Conservation (phyloP, 2,888 invertebrate genomes). For the Trimorus sp. region DNA sequence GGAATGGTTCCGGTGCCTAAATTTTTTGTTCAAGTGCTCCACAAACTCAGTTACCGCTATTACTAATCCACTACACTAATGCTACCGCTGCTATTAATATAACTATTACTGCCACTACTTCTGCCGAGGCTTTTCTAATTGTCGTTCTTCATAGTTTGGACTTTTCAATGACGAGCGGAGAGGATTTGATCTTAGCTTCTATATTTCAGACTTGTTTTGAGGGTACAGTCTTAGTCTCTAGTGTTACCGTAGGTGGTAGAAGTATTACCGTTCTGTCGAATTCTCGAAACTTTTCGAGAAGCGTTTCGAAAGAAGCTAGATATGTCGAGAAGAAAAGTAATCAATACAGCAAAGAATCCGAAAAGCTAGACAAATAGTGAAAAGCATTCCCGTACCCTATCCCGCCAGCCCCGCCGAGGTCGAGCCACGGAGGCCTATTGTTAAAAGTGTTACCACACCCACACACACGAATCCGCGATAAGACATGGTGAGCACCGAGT, state of each 20-base stretch:
- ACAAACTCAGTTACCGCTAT: conserved; percentile 47
- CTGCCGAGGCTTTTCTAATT: conserved; percentile 42
- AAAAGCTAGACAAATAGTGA: conserved; percentile 30
- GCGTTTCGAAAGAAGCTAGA: neutral
- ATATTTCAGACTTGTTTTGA: neutral
- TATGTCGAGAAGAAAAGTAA: no score
- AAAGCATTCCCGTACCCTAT: conserved; percentile 72
- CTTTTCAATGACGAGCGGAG: neutral
- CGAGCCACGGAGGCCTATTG: conserved; percentile 80
- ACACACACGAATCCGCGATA: conserved; percentile 73
- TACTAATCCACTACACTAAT: conserved; percentile 62
- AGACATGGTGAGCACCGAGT: conserved; percentile 81
- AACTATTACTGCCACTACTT: conserved; percentile 42
- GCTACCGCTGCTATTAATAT: conserved; percentile 59
- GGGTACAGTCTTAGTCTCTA: no score
- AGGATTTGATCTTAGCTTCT: neutral
- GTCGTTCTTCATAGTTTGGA: conserved; percentile 10
- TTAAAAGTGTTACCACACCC: conserved; percentile 74
- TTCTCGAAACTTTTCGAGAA: neutral
- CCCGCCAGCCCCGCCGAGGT: conserved; percentile 82
- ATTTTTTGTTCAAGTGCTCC: conserved; percentile 48
- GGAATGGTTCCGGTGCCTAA: neutral
- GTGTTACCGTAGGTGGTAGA: conserved; percentile 9
- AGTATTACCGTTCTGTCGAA: neutral
- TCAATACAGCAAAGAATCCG: no score